Conservation (phyloP, 2,113 vertebrate species). For the Aldabrachelys gigantea region DNA sequence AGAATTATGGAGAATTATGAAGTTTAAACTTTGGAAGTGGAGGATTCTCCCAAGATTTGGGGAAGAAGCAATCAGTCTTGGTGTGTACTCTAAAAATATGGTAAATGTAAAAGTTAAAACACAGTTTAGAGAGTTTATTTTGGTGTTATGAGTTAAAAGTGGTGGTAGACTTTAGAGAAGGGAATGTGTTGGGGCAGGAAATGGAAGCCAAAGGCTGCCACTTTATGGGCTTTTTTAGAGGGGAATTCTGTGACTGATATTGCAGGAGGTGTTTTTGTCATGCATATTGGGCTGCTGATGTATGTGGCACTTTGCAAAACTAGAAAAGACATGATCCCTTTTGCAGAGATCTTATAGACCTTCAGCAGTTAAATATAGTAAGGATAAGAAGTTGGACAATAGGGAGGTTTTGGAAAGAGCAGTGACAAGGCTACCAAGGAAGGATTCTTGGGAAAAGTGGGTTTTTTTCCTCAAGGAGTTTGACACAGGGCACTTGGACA, state of each 20-base stretch:
- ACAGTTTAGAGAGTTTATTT: background rate
- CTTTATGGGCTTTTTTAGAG: background rate
- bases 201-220: background rate
- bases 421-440: background rate
- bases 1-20: background rate
- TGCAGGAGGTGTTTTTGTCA: no score
- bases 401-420: background rate
- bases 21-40: background rate
- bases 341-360: background rate
- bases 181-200: background rate
- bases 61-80: background rate
- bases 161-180: background rate
- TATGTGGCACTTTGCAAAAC: rapidly evolving
- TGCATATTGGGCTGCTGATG: background rate
- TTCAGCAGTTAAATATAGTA: background rate
- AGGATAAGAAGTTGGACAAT: background rate
- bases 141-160: background rate
- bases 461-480: background rate
- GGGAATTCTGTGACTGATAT: background rate
- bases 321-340: background rate
- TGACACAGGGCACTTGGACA: background rate
- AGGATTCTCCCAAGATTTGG: background rate
- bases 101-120: background rate
- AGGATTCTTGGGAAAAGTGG: background rate
- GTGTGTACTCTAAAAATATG: background rate